Percentiles rank a stretch among this genome's conserved stretches.
Conservation (phyloP, 2,888 invertebrate species). For the Ichneumoninae sp. region DNA sequence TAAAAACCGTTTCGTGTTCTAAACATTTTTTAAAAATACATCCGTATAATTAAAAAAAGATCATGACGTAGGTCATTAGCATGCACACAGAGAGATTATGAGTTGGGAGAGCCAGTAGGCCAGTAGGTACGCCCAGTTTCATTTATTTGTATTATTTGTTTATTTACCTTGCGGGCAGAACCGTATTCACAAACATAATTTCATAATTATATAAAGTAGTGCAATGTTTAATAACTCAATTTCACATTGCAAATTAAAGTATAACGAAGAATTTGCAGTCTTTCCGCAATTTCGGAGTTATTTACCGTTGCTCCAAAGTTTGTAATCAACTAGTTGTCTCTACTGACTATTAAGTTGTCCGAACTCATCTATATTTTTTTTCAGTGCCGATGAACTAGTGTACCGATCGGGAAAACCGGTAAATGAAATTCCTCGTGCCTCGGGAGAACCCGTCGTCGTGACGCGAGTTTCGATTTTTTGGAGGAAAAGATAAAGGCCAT, state of each 20-base stretch:
- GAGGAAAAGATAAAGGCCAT: not conserved
- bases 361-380: not conserved
- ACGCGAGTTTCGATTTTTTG: conserved; percentile 27
- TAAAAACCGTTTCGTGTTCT: conserved; percentile 4
- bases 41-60: not conserved
- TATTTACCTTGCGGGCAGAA: not conserved
- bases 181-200: not conserved
- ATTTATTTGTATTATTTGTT: not conserved
- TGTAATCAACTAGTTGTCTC: not conserved
- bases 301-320: not conserved
- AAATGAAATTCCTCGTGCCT: not conserved
- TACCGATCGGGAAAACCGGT: conserved; percentile 6
- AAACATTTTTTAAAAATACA: not conserved
- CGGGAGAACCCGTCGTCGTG: not conserved
- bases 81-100: not conserved
- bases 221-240: not conserved
- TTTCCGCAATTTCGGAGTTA: not conserved
- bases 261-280: not conserved
- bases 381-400: not conserved
- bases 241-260: not conserved
- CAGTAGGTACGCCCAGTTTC: too few species aligned
- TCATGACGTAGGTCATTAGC: not conserved
- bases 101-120: not conserved
- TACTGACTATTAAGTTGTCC: not conserved
- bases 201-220: not conserved